Percentiles rank a stretch among this genome's conserved stretches.
phyloP scores from a whole-genome alignment of 2,113 vertebrate species.

The Mesocricetus auratus region DNA sequence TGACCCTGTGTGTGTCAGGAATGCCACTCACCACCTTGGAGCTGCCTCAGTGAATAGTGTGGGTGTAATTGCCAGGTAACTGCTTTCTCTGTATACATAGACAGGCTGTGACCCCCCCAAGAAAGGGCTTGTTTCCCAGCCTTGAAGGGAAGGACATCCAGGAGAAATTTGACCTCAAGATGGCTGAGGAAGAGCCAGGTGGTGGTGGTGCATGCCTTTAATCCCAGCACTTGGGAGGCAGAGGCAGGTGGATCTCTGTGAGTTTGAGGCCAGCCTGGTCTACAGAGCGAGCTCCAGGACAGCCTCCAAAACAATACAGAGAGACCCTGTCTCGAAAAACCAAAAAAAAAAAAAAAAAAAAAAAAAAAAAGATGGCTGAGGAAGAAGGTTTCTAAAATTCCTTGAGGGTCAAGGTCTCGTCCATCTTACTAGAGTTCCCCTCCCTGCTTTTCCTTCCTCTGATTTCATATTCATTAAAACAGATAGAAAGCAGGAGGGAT shows the following conservation, averaged over 20 bases:
- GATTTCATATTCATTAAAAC: conserved; percentile 45
- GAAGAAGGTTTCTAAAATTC: not conserved
- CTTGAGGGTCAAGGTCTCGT: not conserved
- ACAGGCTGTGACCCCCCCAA: not conserved
- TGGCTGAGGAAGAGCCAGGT: not conserved
- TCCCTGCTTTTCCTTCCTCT: not conserved
- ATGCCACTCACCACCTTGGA: too few species aligned
- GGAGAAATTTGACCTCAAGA: not conserved
- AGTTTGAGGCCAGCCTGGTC: too few species aligned
- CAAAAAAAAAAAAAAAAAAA: too few species aligned
- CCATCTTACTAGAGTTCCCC: too few species aligned
- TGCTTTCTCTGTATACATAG: fast-evolving
- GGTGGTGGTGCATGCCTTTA: too few species aligned
- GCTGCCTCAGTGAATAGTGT: not conserved
- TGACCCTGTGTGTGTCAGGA: fast-evolving
- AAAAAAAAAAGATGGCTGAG: not conserved
- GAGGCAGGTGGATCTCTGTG: too few species aligned
- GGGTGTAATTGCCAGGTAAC: not conserved
- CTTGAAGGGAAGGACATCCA: not conserved
- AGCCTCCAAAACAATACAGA: too few species aligned
- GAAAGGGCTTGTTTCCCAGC: not conserved
- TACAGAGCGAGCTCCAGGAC: too few species aligned
- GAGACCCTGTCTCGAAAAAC: too few species aligned
- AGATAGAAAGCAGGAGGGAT: conserved; percentile 54
- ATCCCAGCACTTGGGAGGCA: too few species aligned